Evolutionary conservation across 2,797 vertebrate genomes (phyloP).

Genomic region (Argyrosomus regius): DNA sequence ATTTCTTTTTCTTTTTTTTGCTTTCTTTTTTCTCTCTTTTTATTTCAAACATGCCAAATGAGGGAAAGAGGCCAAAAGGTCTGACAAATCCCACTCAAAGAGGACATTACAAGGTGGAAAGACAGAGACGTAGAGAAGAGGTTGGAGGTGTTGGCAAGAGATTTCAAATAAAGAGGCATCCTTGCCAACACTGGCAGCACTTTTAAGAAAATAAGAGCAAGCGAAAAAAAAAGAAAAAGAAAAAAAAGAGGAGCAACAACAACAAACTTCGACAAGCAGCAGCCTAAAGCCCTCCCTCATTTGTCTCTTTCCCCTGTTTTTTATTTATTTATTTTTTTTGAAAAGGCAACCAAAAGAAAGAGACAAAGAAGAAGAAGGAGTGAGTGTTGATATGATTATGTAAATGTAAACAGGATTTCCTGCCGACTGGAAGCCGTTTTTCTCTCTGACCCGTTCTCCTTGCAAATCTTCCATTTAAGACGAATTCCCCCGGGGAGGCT

Average conservation of each 20-base stretch:
- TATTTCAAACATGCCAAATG: constrained; percentile 49
- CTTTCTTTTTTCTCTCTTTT: not conserved
- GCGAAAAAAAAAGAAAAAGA: constrained; percentile 29
- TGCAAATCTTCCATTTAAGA: constrained; percentile 88
- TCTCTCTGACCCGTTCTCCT: constrained; percentile 84
- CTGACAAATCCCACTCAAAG: constrained; percentile 63
- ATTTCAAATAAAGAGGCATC: constrained; percentile 60
- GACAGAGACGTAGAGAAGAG: constrained; percentile 50
- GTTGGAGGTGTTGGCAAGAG: constrained; percentile 71
- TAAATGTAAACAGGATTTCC: constrained; percentile 88
- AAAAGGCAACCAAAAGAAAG: constrained; percentile 71
- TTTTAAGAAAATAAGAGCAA: constrained; percentile 74
- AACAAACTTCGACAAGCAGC: constrained; percentile 70
- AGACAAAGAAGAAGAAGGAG: constrained; percentile 71
- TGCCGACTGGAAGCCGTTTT: constrained; percentile 81
- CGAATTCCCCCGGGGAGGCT: constrained; percentile 80
- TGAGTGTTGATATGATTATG: constrained; percentile 85
- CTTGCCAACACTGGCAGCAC: constrained; percentile 67
- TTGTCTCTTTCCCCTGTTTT: constrained; percentile 53
- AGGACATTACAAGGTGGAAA: constrained; percentile 70
- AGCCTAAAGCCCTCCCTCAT: constrained; percentile 72
- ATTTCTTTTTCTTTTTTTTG: not conserved
- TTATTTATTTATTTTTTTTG: constrained; percentile 41
- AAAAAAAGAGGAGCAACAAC: constrained; percentile 18
- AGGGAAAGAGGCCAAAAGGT: constrained; percentile 72